A percentile compares a stretch with the other conserved stretches of the same genome.
Evolutionary conservation across 2,113 vertebrate genomes (phyloP).

Genomic region (Recurvirostra avosetta): DNA sequence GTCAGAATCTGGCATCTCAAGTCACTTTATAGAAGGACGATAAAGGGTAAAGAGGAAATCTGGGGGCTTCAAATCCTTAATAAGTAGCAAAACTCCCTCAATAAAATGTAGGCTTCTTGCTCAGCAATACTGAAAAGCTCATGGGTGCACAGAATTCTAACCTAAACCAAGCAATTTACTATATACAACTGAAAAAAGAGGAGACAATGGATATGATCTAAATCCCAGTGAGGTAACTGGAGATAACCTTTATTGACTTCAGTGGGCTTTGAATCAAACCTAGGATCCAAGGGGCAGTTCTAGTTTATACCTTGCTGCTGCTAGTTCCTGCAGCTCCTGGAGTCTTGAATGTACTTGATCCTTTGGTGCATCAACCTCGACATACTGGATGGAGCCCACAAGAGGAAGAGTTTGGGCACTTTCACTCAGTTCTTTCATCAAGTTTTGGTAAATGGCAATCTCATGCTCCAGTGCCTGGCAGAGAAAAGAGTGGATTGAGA

Average conservation of each 20-base stretch:
- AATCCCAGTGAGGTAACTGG: neutral
- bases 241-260: neutral
- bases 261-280: neutral
- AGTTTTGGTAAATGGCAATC: conserved; percentile 50
- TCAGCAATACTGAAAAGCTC: neutral
- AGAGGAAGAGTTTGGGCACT: conserved; percentile 29
- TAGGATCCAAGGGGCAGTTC: neutral
- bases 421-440: conserved; percentile 52
- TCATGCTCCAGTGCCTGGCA: conserved; percentile 70
- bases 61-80: neutral
- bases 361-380: conserved; percentile 71
- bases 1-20: neutral
- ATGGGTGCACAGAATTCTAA: neutral
- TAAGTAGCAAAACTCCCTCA: neutral
- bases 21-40: neutral
- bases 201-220: neutral
- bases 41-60: neutral
- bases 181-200: neutral
- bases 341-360: conserved; percentile 70
- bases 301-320: conserved; percentile 72
- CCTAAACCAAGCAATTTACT: neutral
- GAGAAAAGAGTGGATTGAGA: neutral
- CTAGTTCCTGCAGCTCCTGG: conserved; percentile 72
- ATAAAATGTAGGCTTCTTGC: neutral
- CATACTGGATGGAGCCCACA: neutral